Conservation (phyloP, 2,888 invertebrate genomes). For the Synergus gifuensis region DNA sequence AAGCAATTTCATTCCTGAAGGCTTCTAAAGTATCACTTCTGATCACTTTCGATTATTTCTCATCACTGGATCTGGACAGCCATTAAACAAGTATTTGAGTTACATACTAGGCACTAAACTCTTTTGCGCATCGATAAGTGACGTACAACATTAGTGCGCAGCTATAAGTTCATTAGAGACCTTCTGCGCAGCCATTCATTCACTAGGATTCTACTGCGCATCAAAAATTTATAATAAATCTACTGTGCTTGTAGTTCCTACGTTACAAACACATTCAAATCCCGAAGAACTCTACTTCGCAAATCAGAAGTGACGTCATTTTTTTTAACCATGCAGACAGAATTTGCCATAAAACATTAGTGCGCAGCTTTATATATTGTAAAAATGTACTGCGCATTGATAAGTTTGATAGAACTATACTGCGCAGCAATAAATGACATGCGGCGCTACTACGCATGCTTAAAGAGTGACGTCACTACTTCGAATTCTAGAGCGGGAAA, state of each 20-base stretch:
- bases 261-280: too few relatives aligned
- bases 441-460: neutral
- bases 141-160: neutral
- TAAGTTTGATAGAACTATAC: too few relatives aligned
- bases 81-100: neutral
- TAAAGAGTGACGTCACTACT: neutral
- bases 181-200: neutral
- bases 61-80: neutral
- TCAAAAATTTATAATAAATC: neutral
- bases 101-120: neutral
- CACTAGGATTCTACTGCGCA: neutral
- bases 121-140: neutral
- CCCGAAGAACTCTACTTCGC: too few relatives aligned
- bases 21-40: slow-evolving; percentile 6
- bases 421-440: neutral
- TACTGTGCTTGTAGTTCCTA: neutral
- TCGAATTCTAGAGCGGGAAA: neutral
- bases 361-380: too few relatives aligned
- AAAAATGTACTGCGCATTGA: too few relatives aligned
- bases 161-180: neutral
- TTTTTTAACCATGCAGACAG: too few relatives aligned
- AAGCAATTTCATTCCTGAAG: neutral
- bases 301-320: too few relatives aligned
- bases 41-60: neutral
- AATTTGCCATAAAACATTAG: too few relatives aligned